Conservation (phyloP, 2,797 vertebrate genomes). For the Hypotaenidia philippensis region DNA sequence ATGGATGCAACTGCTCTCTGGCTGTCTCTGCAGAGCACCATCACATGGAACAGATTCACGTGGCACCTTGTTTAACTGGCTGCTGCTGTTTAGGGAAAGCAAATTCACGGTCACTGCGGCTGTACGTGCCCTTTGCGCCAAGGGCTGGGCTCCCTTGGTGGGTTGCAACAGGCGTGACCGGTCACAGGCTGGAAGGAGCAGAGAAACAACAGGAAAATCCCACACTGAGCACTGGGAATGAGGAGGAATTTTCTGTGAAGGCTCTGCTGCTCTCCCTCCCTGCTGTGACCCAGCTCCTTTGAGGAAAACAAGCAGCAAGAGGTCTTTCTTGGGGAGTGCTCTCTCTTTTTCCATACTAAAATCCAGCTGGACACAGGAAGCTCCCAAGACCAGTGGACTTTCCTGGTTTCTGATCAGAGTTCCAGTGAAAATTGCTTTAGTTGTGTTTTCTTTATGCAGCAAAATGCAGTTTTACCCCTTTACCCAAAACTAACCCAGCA, state of each 20-base stretch:
- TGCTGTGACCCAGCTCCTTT: not conserved
- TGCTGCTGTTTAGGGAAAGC: not conserved
- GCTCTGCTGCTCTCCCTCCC: not conserved
- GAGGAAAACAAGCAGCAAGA: not conserved
- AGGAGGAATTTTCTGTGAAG: not conserved
- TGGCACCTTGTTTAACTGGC: fast-evolving
- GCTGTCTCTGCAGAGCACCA: not conserved
- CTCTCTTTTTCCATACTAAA: not conserved
- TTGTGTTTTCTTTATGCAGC: no score
- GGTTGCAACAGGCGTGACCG: not conserved
- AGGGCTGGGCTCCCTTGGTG: not conserved
- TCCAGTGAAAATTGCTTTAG: not conserved
- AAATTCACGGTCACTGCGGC: not conserved
- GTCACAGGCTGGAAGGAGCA: not conserved
- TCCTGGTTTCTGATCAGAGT: not conserved
- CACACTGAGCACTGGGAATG: not conserved
- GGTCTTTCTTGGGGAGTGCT: fast-evolving
- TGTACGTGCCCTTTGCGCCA: not conserved
- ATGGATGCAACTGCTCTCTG: fast-evolving
- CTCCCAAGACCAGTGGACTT: not conserved
- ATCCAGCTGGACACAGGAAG: not conserved
- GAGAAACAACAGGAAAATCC: not conserved
- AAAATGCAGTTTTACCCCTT: not conserved
- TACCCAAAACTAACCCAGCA: not conserved
- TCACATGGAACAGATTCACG: not conserved